Conservation (phyloP, 1,140 invertebrate species). For the Alviniconcha marisindica region DNA sequence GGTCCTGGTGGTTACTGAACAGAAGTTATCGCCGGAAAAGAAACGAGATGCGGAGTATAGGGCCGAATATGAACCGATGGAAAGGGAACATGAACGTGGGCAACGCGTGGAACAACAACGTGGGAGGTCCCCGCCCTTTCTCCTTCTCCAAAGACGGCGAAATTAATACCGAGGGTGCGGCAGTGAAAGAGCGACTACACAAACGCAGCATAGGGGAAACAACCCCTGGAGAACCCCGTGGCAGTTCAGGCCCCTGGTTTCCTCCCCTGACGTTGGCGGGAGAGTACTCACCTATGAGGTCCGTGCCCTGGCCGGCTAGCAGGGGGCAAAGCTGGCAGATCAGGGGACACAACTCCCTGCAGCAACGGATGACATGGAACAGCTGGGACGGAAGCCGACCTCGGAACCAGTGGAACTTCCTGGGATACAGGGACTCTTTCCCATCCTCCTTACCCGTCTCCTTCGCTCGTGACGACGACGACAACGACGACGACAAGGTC, state of each 20-base stretch:
- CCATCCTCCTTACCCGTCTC: not conserved
- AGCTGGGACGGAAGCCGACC: not conserved
- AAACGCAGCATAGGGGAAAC: not conserved
- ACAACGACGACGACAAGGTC: not conserved
- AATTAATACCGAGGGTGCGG: not conserved
- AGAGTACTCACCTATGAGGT: too few species aligned
- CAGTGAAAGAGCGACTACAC: not conserved
- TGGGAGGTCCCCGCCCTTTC: not conserved
- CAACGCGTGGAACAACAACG: not conserved
- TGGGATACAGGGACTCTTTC: not conserved
- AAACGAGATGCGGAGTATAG: too few species aligned
- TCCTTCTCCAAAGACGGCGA: not conserved
- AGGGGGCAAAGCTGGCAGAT: not conserved
- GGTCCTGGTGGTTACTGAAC: too few species aligned
- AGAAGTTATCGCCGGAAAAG: too few species aligned
- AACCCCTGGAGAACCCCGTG: not conserved
- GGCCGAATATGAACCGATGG: too few species aligned
- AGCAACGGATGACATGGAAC: not conserved
- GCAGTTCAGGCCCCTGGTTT: not conserved
- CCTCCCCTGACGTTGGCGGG: not conserved
- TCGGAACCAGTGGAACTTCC: conserved; percentile 2
- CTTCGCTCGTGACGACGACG: not conserved
- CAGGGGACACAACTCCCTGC: not conserved
- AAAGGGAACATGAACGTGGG: too few species aligned
- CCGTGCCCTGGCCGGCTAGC: not conserved